Conservation (phyloP, 2,113 vertebrate genomes). For the Hippocampus barbouri region DNA sequence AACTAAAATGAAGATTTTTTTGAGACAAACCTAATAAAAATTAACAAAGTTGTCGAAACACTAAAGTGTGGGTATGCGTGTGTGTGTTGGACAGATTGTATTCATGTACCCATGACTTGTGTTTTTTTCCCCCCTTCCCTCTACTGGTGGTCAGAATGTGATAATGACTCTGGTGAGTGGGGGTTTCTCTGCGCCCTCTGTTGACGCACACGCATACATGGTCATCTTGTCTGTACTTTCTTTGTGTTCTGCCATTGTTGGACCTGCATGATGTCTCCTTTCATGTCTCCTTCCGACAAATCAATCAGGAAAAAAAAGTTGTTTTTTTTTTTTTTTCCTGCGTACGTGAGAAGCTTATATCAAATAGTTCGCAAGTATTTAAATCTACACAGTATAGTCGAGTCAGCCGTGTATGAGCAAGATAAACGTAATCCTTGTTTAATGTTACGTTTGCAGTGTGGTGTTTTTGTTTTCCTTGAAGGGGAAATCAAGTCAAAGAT, state of each 20-base stretch:
- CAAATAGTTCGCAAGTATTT: slow-evolving; percentile 13
- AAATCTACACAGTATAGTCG: background rate
- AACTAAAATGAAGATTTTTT: no score
- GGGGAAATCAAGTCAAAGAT: no score
- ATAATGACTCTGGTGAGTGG: slow-evolving; percentile 76
- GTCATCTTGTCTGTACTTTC: slow-evolving; percentile 45
- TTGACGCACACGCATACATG: slow-evolving; percentile 29
- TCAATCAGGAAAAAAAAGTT: slow-evolving; percentile 22
- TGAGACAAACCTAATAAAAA: no score
- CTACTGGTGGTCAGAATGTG: slow-evolving; percentile 72
- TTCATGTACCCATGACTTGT: slow-evolving; percentile 65
- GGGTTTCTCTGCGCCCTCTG: slow-evolving; percentile 50
- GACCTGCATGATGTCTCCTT: slow-evolving; percentile 56
- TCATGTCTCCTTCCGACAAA: slow-evolving; percentile 44
- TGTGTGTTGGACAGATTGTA: slow-evolving; percentile 34
- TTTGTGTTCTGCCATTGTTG: slow-evolving; percentile 52
- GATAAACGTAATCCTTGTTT: background rate
- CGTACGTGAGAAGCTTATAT: slow-evolving; percentile 50
- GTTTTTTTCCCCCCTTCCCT: slow-evolving; percentile 64
- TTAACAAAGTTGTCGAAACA: no score
- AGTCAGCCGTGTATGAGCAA: background rate
- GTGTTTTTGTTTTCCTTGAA: background rate
- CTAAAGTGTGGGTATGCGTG: slow-evolving; percentile 8
- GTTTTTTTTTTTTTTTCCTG: slow-evolving; percentile 49
- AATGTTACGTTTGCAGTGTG: background rate